Percentiles rank a stretch among this genome's conserved stretches.
Evolutionary conservation across 2,888 invertebrate genomes (phyloP).

Genomic region (Priapulus caudatus): DNA sequence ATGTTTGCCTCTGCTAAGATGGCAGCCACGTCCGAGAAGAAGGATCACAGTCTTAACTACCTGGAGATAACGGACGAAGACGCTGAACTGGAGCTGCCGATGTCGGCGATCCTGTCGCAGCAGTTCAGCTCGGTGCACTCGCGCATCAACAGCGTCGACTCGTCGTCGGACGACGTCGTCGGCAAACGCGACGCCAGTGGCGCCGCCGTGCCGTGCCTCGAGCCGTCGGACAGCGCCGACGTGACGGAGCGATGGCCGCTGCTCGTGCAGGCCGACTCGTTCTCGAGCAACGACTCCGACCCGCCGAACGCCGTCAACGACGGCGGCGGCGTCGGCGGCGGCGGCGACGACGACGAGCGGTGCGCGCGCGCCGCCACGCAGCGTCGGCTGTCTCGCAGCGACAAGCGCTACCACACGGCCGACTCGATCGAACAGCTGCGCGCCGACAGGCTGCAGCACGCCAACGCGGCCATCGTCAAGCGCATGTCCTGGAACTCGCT

Average conservation of each 20-base stretch:
- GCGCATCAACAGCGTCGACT: not conserved
- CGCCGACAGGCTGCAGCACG: conserved; percentile 42
- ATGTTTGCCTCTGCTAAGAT: not conserved
- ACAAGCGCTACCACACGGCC: conserved; percentile 51
- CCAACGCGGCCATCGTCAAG: conserved; percentile 47
- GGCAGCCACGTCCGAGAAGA: not conserved
- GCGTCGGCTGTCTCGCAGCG: conserved; percentile 27
- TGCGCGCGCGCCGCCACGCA: conserved; percentile 17
- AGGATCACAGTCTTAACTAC: not conserved
- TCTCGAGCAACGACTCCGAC: conserved; percentile 1
- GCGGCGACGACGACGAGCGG: not conserved
- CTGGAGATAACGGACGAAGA: not conserved
- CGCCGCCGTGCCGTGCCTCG: too few relatives aligned
- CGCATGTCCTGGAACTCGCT: conserved; percentile 50
- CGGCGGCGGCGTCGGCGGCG: not conserved
- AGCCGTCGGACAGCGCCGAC: not conserved
- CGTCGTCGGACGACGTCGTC: too few relatives aligned
- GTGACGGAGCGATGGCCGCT: not conserved
- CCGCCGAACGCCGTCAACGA: not conserved
- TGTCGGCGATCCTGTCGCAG: not conserved
- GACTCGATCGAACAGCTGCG: conserved; percentile 52
- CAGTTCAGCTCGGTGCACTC: not conserved
- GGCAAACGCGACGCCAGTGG: not conserved
- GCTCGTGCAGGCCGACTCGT: conserved; percentile 1
- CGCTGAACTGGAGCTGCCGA: not conserved